phyloP scores from a whole-genome alignment of 53 echinoderm and acorn worm species.

The Paelopatides confundens region DNA sequence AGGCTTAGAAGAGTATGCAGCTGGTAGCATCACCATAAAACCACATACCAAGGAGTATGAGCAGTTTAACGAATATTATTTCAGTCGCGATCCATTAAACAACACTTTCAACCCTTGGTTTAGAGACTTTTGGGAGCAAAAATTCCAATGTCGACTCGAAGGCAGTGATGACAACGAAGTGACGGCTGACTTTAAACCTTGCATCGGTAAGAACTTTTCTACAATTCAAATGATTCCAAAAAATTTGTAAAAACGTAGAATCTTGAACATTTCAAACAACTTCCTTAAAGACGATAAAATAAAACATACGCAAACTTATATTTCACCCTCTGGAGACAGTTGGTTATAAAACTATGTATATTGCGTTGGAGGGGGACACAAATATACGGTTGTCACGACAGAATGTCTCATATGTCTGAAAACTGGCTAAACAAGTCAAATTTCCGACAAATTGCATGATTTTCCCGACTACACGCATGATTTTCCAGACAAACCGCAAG shows the following conservation, averaged over 20 bases:
- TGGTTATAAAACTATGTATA: too few relatives aligned
- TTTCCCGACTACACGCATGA: too few relatives aligned
- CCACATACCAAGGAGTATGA: slow-evolving; percentile 80
- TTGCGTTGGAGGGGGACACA: too few relatives aligned
- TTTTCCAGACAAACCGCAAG: too few relatives aligned
- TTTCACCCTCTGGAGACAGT: too few relatives aligned
- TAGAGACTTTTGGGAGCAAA: slow-evolving; percentile 91
- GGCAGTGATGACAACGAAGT: background rate
- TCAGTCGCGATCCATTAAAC: slow-evolving; percentile 63
- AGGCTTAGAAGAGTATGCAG: slow-evolving; percentile 73
- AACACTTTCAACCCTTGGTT: slow-evolving; percentile 90
- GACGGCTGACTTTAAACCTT: background rate
- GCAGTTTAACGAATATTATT: slow-evolving; percentile 84
- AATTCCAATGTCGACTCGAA: slow-evolving; percentile 79
- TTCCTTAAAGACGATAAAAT: too few relatives aligned
- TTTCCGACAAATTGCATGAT: too few relatives aligned
- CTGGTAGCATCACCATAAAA: slow-evolving; percentile 92
- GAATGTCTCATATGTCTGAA: too few relatives aligned
- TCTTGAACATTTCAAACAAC: background rate
- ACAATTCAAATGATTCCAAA: background rate
- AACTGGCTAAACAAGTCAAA: too few relatives aligned
- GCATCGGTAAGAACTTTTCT: background rate
- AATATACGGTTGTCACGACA: too few relatives aligned
- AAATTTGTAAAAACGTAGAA: background rate
- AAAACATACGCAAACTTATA: too few relatives aligned